A percentile compares a stretch with the other conserved stretches of the same genome.
Conservation (phyloP, 2,888 invertebrate species). For the Colletes collaris region DNA sequence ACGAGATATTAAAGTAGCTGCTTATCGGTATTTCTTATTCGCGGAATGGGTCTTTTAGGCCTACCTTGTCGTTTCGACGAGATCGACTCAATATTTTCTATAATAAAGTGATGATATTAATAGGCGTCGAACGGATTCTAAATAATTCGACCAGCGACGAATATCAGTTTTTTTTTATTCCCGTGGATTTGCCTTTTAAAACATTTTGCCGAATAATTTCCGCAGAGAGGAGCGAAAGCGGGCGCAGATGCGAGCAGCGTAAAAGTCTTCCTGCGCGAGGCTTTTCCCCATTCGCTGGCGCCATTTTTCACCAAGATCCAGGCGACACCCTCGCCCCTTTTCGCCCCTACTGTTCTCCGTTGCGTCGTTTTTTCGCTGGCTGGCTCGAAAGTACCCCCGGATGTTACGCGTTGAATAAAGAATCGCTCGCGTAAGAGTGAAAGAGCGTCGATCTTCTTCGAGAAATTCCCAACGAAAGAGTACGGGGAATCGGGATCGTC, state of each 20-base stretch:
- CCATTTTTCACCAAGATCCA: constrained; percentile 49
- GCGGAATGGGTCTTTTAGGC: too few species aligned
- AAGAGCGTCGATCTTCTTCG: constrained; percentile 10
- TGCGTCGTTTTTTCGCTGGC: constrained; percentile 16
- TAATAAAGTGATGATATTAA: too few species aligned
- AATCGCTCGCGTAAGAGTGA: constrained; percentile 25
- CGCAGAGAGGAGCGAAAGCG: background rate
- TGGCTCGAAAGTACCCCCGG: constrained; percentile 5
- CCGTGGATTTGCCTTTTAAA: background rate
- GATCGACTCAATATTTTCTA: too few species aligned
- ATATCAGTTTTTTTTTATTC: too few species aligned
- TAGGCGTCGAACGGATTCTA: too few species aligned
- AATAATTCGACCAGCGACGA: too few species aligned
- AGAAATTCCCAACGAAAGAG: background rate
- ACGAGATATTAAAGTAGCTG: too few species aligned
- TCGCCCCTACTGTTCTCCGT: background rate
- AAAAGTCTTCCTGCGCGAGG: constrained; percentile 3
- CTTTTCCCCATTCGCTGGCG: constrained; percentile 26
- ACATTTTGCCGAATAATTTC: background rate
- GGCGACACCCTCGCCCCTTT: constrained; percentile 30
- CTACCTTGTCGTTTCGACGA: too few species aligned
- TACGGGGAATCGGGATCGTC: background rate
- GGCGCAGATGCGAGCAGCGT: constrained; percentile 34
- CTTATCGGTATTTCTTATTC: too few species aligned
- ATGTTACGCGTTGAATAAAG: constrained; percentile 46